Evolutionary conservation across 2,797 vertebrate genomes (phyloP).

Genomic region (Schizopygopsis pylzovi): DNA sequence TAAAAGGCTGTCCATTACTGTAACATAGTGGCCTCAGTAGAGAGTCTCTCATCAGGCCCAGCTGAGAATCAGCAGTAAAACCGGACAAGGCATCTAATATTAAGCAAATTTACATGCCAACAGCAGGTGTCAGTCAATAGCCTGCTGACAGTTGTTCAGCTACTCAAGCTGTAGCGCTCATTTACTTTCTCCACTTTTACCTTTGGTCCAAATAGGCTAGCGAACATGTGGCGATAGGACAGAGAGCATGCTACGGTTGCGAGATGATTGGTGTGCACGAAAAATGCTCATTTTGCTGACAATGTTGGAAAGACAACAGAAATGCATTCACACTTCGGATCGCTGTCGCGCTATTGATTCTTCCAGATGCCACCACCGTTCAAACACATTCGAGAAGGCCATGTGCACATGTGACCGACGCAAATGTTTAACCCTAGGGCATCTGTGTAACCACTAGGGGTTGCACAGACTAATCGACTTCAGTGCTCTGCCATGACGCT

Average conservation of each 20-base stretch:
- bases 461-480: too few relatives aligned
- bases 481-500: too few relatives aligned
- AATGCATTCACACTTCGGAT: conserved; percentile 61
- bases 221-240: conserved; percentile 51
- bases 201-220: conserved; percentile 30
- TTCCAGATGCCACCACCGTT: conserved; percentile 59
- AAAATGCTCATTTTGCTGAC: conserved; percentile 74
- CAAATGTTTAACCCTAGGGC: conserved; percentile 34
- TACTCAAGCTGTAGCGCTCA: conserved; percentile 49
- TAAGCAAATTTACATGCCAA: conserved; percentile 67
- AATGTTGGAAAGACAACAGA: conserved; percentile 68
- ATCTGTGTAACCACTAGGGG: background rate
- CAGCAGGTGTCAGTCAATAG: conserved; percentile 67
- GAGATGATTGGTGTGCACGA: conserved; percentile 72
- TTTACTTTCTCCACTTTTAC: conserved; percentile 44
- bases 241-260: conserved; percentile 59
- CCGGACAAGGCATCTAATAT: conserved; percentile 63
- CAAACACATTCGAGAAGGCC: conserved; percentile 51
- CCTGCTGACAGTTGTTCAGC: conserved; percentile 59
- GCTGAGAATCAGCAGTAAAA: conserved; percentile 65
- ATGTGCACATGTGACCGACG: background rate
- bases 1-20: conserved; percentile 82
- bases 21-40: conserved; percentile 81
- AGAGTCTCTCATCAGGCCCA: conserved; percentile 70
- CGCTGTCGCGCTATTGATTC: conserved; percentile 75